Evolutionary conservation across 2,113 vertebrate species (phyloP), one percentile per base, ranked within the genome.

Genomic region (Chinchilla lanigera): DNA sequence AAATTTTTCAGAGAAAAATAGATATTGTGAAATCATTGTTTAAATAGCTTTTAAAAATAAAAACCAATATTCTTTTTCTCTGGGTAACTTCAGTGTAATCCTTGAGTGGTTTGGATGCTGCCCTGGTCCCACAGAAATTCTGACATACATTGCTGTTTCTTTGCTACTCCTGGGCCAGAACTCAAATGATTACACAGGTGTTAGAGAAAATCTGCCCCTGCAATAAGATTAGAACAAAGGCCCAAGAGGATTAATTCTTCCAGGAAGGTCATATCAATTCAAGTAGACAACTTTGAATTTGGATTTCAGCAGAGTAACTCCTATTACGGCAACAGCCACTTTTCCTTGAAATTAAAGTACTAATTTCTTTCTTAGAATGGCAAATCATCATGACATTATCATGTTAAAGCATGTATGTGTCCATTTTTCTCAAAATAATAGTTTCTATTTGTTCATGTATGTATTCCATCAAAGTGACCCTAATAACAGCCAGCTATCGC

Each of bases 151-250:
- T 58, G 52, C 24, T 89, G 33, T 73, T 81, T 78, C 60, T 67
- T 96, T 87, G 84, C 87, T 92, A 41, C 95, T 97, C 81, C 89
- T 92, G 38, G 86, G 54, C 56, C 50, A 92, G 87, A 92, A 90
- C 85, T 92, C 87, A 84, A 86, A 94, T 80, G 54, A 80, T 56
- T 88, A 44, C 44, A 63, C 47, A 11, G 17, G 56, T 92, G 69
- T 94, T 96, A 94, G 73, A 94, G 92, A 87, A 95, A 95, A 96
- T 86, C 95, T 86, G 41, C 24, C 50, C n/a, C 85, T 93, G 67
- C 81, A 92, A 92, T 96, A 93, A 97, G 89, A 96, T 96, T 95
- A 96, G 61, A 75, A 95, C 56, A 89, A 92, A 97, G 75, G 87
- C 86, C 80, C n/a, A 86, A 96, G 58, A 95, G 50, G 92, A 97